Conservation (phyloP, 2,888 invertebrate genomes). For the Eupithecia pulchellata region DNA sequence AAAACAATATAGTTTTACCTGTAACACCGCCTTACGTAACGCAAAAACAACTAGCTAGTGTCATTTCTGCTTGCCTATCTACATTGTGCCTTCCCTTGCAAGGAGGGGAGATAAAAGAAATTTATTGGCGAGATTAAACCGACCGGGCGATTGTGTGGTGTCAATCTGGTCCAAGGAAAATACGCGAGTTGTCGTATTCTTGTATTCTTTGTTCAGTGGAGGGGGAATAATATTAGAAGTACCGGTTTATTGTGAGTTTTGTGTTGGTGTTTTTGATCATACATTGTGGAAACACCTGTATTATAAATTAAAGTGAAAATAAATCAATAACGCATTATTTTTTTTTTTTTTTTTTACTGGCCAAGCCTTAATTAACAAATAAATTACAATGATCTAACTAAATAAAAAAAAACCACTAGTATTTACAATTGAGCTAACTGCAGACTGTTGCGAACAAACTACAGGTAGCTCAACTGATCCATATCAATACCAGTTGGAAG, state of each 20-base stretch:
- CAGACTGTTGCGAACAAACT: too few species aligned
- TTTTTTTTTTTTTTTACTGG: too few species aligned
- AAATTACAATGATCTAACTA: too few species aligned
- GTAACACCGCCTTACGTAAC: too few species aligned
- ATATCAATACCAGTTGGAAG: too few species aligned
- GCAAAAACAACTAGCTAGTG: neutral
- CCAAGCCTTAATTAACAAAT: too few species aligned
- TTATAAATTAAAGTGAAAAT: too few species aligned
- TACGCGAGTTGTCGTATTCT: conserved; percentile 27
- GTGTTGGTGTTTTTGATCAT: neutral
- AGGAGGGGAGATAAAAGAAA: conserved; percentile 70
- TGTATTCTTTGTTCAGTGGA: conserved; percentile 20
- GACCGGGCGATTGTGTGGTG: conserved; percentile 69
- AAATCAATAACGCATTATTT: too few species aligned
- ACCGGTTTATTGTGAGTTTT: neutral
- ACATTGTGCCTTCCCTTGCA: conserved; percentile 35
- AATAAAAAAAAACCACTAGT: too few species aligned
- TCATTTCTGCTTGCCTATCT: conserved; percentile 2
- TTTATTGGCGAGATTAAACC: conserved; percentile 80
- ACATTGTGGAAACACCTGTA: neutral
- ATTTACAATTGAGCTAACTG: too few species aligned
- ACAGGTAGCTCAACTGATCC: too few species aligned
- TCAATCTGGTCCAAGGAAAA: conserved; percentile 65
- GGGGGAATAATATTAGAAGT: conserved; percentile 18
- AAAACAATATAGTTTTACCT: too few species aligned